These are phyloP conservation scores for Tetrapedia diversipes DNA, from an alignment of 2,888 invertebrate species.

Conservation along the genomic window DNA sequence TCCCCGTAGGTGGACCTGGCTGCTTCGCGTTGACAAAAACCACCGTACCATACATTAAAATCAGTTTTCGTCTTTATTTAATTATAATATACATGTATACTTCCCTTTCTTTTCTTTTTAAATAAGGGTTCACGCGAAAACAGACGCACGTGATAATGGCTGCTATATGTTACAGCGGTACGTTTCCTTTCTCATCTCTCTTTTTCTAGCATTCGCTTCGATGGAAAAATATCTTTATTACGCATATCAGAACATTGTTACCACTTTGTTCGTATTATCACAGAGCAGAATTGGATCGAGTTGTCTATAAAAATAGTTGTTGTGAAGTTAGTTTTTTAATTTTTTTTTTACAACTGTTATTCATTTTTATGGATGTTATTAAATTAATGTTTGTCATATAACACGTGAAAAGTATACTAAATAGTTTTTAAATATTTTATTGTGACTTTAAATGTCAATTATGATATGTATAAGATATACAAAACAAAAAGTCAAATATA, in stretches of 20 bases:
- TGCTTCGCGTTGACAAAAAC: slow-evolving; percentile 32
- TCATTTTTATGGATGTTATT: too few species aligned
- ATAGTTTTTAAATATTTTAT: background rate
- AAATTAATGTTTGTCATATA: background rate
- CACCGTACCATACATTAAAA: slow-evolving; percentile 33
- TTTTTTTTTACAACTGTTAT: too few species aligned
- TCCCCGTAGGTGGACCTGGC: slow-evolving; percentile 28
- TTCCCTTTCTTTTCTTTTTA: slow-evolving; percentile 6
- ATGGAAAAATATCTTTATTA: slow-evolving; percentile 58
- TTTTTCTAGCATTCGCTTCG: slow-evolving; percentile 32
- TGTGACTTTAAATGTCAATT: background rate
- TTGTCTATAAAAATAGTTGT: slow-evolving; percentile 26
- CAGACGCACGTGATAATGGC: slow-evolving; percentile 74
- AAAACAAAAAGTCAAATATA: slow-evolving; percentile 8
- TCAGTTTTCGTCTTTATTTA: slow-evolving; percentile 31
- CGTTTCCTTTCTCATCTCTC: slow-evolving; percentile 65
- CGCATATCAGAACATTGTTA: slow-evolving; percentile 52
- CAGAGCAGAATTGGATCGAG: slow-evolving; percentile 33
- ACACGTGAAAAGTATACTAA: background rate
- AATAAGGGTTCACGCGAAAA: slow-evolving; percentile 48
- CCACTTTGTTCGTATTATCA: slow-evolving; percentile 50
- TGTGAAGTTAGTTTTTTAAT: slow-evolving; percentile 19
- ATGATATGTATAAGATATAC: background rate
- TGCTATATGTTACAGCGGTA: slow-evolving; percentile 80
- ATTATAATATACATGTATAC: slow-evolving; percentile 28